Evolutionary conservation across 2,888 invertebrate species (phyloP).

Genomic region (Apantesis nais): DNA sequence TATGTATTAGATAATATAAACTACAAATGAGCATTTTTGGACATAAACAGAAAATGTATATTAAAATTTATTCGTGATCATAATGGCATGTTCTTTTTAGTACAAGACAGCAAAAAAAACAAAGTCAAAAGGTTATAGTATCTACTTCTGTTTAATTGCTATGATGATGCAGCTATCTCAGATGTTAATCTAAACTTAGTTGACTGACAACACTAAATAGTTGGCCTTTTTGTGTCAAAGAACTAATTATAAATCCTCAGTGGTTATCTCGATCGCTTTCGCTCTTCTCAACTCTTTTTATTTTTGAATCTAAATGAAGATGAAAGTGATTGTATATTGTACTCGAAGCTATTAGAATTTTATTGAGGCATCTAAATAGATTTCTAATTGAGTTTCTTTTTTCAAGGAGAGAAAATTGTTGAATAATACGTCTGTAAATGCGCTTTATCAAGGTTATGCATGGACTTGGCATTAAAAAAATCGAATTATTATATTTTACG

Average conservation of each 20-base stretch:
- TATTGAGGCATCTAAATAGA: constrained; percentile 37
- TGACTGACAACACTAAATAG: constrained; percentile 38
- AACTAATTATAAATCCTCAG: constrained; percentile 48
- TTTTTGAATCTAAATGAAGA: constrained; percentile 42
- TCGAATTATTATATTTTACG: background rate
- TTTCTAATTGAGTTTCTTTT: constrained; percentile 38
- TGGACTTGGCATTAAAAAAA: background rate
- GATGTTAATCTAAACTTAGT: constrained; percentile 31
- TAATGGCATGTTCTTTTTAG: background rate
- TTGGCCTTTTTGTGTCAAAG: constrained; percentile 40
- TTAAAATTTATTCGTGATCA: background rate
- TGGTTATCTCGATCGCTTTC: constrained; percentile 48
- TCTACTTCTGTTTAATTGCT: constrained; percentile 18
- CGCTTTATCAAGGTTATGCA: background rate
- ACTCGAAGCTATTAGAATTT: constrained; percentile 41
- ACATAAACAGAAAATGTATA: background rate
- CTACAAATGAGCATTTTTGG: background rate
- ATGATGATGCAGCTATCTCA: constrained; percentile 27
- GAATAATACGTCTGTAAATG: background rate
- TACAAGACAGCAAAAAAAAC: background rate
- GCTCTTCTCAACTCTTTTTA: constrained; percentile 36
- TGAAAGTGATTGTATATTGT: constrained; percentile 48
- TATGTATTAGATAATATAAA: too few relatives aligned
- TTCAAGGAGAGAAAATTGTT: constrained; percentile 5
- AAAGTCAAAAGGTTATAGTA: constrained; percentile 9